Conservation (phyloP, 2,888 invertebrate species). For the Zonitis immaculata region DNA sequence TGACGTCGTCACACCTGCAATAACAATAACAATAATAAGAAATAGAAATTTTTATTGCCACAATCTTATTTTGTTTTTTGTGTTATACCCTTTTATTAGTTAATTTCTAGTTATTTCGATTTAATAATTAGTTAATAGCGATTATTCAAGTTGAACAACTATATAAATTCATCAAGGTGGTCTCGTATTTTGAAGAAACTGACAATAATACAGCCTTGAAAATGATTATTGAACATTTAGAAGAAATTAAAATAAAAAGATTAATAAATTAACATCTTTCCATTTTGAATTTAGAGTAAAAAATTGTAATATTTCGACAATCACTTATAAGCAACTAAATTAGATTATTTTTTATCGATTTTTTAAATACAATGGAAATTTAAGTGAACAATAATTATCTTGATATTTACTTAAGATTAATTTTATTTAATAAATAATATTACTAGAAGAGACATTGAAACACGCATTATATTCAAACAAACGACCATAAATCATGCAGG, state of each 20-base stretch:
- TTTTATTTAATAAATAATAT: too few species aligned
- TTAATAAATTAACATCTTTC: too few species aligned
- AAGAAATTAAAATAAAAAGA: not conserved
- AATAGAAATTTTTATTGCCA: slow-evolving; percentile 11
- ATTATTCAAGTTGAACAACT: not conserved
- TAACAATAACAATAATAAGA: slow-evolving; percentile 30
- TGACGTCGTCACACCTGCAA: slow-evolving; percentile 24
- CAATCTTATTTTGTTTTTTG: not conserved
- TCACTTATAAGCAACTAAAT: too few species aligned
- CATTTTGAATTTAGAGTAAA: too few species aligned
- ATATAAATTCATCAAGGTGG: not conserved
- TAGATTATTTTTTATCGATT: too few species aligned
- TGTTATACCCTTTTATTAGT: not conserved
- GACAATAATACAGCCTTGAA: not conserved
- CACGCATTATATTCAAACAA: too few species aligned
- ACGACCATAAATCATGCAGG: too few species aligned
- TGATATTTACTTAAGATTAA: too few species aligned
- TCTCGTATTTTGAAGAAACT: not conserved
- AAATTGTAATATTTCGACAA: too few species aligned
- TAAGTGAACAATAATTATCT: too few species aligned
- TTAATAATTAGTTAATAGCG: not conserved
- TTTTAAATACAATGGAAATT: too few species aligned
- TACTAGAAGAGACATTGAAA: too few species aligned
- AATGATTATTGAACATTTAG: not conserved
- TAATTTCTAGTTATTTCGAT: not conserved